Conservation (phyloP, 2,113 vertebrate genomes). For the Onychorhynchus coronatus region DNA sequence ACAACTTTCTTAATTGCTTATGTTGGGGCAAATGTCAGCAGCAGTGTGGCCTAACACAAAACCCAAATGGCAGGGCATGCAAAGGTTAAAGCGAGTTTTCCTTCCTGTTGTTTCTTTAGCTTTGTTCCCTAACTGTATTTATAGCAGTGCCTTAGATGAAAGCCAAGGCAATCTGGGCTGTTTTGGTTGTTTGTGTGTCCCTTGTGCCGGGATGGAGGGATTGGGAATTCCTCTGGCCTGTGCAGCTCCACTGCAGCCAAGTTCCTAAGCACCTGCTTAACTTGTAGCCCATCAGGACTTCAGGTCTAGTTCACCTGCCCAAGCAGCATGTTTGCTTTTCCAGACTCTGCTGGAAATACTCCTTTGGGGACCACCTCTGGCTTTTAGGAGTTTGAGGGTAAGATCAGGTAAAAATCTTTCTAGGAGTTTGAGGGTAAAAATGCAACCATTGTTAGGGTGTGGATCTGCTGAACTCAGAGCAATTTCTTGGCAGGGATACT, state of each 20-base stretch:
- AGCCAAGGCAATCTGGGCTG: background rate
- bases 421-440: background rate
- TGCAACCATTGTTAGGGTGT: fast-evolving
- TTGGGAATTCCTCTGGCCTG: background rate
- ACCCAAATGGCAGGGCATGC: background rate
- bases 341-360: background rate
- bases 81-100: conserved; percentile 5
- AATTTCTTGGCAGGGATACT: fast-evolving
- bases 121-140: conserved; percentile 5
- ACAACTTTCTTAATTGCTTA: background rate
- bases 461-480: background rate
- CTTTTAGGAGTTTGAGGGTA: background rate
- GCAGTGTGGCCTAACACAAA: background rate
- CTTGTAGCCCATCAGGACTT: background rate
- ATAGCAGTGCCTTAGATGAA: background rate
- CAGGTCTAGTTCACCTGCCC: background rate
- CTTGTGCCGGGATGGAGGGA: background rate
- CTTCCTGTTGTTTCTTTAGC: conserved; percentile 30
- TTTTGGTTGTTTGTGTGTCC: background rate
- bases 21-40: conserved; percentile 14
- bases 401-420: background rate
- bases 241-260: background rate
- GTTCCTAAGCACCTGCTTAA: background rate
- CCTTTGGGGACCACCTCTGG: background rate
- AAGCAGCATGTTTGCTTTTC: background rate